These are phyloP conservation scores for Paedocypris micromegethes DNA, from an alignment of 2,797 vertebrate genomes.

Conservation along the genomic window DNA sequence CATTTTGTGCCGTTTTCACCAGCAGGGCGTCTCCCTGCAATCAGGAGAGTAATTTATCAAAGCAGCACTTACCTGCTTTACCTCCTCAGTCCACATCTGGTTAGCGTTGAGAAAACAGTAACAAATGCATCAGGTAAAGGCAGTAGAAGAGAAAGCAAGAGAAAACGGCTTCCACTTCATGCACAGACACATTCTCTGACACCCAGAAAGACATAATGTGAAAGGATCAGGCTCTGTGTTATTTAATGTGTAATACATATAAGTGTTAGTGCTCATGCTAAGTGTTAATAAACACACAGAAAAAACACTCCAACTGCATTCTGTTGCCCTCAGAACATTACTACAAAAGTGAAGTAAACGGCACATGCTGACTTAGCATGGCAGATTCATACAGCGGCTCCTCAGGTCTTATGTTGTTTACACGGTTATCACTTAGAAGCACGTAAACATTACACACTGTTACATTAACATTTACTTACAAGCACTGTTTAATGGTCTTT, in stretches of 20 bases:
- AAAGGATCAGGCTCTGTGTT: too few relatives aligned
- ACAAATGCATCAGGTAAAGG: conserved; percentile 30
- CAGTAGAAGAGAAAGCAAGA: conserved; percentile 6
- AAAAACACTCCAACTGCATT: conserved; percentile 17
- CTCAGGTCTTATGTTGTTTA: too few relatives aligned
- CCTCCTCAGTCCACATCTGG: conserved; percentile 96
- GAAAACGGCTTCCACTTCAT: conserved; percentile 4
- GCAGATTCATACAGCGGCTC: too few relatives aligned
- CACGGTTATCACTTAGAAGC: too few relatives aligned
- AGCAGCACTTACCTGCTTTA: conserved; percentile 79
- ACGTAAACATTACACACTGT: too few relatives aligned
- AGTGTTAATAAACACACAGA: not conserved
- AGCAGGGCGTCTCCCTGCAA: too few relatives aligned
- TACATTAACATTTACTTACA: too few relatives aligned
- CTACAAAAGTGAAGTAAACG: not conserved
- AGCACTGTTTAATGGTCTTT: too few relatives aligned
- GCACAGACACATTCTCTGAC: conserved; percentile 22
- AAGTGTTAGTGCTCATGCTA: too few relatives aligned
- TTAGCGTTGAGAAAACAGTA: conserved; percentile 60
- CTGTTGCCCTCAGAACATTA: conserved; percentile 24
- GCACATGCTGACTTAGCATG: not conserved
- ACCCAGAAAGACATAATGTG: not conserved
- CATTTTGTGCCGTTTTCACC: too few relatives aligned
- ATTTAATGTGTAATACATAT: too few relatives aligned
- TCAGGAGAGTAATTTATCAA: too few relatives aligned